A percentile compares a stretch with the other conserved stretches of the same genome.
Evolutionary conservation across 2,113 vertebrate species (phyloP).

Genomic region (Hucho hucho): DNA sequence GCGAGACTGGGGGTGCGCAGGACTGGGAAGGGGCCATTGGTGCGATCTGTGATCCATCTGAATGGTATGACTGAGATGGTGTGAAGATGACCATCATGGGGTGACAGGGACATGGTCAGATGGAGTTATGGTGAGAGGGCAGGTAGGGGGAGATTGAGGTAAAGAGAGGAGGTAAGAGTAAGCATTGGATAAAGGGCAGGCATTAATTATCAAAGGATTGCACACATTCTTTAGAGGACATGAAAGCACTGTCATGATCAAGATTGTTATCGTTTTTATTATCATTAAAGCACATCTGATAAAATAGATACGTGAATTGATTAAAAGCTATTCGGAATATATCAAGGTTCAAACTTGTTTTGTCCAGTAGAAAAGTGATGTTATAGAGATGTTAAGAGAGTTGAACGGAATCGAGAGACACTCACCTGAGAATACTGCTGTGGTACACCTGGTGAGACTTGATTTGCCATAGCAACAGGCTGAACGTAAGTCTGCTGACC

Average conservation of each 20-base stretch:
- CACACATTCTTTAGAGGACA: constrained; percentile 39
- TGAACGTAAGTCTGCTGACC: constrained; percentile 66
- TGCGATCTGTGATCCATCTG: constrained; percentile 67
- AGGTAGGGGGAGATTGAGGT: constrained; percentile 44
- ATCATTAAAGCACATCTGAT: neutral
- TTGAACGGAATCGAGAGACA: constrained; percentile 9
- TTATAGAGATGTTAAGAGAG: neutral
- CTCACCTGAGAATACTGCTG: constrained; percentile 78
- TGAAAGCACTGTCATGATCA: constrained; percentile 4
- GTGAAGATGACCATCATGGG: constrained; percentile 44
- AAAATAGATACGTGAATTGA: neutral
- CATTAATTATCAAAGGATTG: constrained; percentile 60
- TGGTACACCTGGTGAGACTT: constrained; percentile 71
- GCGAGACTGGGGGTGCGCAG: constrained; percentile 64
- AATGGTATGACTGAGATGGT: constrained; percentile 68
- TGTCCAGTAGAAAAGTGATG: neutral
- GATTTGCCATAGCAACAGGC: constrained; percentile 68
- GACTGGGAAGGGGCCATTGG: constrained; percentile 65
- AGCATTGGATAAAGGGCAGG: constrained; percentile 58
- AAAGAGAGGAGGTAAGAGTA: constrained; percentile 67
- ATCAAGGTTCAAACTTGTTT: neutral
- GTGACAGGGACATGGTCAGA: constrained; percentile 16
- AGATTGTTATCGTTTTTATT: neutral
- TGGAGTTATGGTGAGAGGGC: constrained; percentile 47
- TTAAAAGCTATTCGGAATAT: neutral